Evolutionary conservation across 2,888 invertebrate species (phyloP), one percentile per base, ranked within the genome.

Genomic region (Micoletzkya japonica): DNA sequence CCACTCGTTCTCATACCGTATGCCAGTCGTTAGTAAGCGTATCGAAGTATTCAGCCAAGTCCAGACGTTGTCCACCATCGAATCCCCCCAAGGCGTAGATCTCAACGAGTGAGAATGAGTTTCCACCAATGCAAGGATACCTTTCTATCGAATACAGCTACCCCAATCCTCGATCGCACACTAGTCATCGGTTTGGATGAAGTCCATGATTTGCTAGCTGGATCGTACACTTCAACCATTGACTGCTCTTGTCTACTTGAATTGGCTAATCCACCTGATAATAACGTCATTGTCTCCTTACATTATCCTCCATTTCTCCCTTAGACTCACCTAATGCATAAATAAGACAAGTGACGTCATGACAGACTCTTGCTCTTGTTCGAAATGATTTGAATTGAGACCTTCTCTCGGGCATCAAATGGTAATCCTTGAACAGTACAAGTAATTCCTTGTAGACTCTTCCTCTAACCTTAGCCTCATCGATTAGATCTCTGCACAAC

Each of bases 21-120:
- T 90, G 90, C 93, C 93, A 93, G 71, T 89, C 89, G 81, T 90
- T 90, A 50, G 89, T 89, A 70, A 89, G 88, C 0, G 92, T 91
- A 87, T 93, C 91, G 85, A 91, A 93, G 10, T 92, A 91, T 87
- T 94, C 93, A 0, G 93, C 93, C 0, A 92, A 92, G 37, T 91
- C 90, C 24, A 93, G 88, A 74, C 93, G 88, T 85, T 93, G 92
- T 58, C 89, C 89, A 0, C 94, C 93, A 86, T 93, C 92, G 85
- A 92, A 93, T 0, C 93, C 93, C 10, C 89, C 89, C 84, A 93
- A 92, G 1, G 93, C 93, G 80, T 87, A 85, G 20, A 92, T 86
- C 86, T 90, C 90, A 81, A n/a, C n/a, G n/a, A 68, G n/a, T 14
- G 14, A 44, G 44, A 44, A 44, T 44, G n/a, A n/a, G n/a, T n/a